These are phyloP conservation scores for Ryuthela nishihirai DNA, from an alignment of 2,888 invertebrate species.

Conservation along the genomic window DNA sequence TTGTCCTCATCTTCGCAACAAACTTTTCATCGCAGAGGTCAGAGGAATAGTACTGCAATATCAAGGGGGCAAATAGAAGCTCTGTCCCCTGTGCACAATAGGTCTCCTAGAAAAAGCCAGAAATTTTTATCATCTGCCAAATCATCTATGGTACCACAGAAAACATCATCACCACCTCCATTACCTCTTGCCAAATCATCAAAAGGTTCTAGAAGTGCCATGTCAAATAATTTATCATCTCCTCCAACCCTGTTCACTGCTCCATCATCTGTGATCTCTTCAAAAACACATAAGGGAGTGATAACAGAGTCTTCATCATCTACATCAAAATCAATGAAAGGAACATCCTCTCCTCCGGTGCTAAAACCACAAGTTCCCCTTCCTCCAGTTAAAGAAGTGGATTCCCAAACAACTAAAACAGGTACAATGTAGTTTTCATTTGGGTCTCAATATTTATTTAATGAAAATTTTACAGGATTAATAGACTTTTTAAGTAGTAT, in stretches of 20 bases:
- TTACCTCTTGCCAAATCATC: constrained; percentile 21
- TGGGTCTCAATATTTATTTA: too few relatives aligned
- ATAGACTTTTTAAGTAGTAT: too few relatives aligned
- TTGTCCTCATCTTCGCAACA: too few relatives aligned
- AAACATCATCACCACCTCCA: constrained; percentile 26
- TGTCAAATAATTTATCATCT: not conserved
- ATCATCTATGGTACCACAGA: not conserved
- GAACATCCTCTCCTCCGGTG: constrained; percentile 33
- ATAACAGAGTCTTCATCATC: constrained; percentile 1
- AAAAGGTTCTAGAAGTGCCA: constrained; percentile 3
- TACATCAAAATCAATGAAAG: constrained; percentile 16
- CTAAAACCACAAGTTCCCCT: constrained; percentile 34
- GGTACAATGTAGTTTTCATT: too few relatives aligned
- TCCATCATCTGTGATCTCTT: not conserved
- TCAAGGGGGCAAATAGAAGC: not conserved
- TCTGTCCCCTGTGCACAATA: constrained; percentile 7
- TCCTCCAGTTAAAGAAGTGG: not conserved
- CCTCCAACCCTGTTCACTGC: not conserved
- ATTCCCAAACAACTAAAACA: too few relatives aligned
- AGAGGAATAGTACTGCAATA: constrained; percentile 14
- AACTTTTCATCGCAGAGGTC: too few relatives aligned
- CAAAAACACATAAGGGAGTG: constrained; percentile 2
- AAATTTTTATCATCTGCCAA: not conserved
- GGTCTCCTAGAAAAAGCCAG: constrained; percentile 10
- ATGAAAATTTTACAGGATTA: too few relatives aligned